phyloP scores from a whole-genome alignment of 2,888 invertebrate genomes.

The Parthenolecanium corni region DNA sequence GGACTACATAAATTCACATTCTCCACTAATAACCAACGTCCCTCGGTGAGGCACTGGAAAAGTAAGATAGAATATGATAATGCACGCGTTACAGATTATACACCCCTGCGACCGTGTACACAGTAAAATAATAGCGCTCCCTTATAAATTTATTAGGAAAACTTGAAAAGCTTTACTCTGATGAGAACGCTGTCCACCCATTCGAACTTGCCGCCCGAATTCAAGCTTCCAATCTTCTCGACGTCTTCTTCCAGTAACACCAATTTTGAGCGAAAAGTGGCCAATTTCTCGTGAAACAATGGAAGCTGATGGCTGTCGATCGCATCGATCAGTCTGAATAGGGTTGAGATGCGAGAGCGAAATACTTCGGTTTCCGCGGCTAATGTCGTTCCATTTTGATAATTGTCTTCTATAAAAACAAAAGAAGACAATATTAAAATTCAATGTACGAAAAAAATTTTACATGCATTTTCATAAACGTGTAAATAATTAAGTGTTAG shows the following conservation, averaged over 20 bases:
- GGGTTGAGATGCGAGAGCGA: constrained; percentile 18
- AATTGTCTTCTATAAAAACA: no score
- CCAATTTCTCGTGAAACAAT: no score
- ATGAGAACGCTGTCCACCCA: constrained; percentile 84
- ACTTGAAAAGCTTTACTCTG: no score
- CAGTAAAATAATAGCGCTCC: no score
- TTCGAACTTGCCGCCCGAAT: constrained; percentile 75
- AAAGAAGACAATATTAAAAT: no score
- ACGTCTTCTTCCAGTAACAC: constrained; percentile 16
- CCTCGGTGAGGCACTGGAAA: constrained; percentile 58
- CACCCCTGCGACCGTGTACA: neutral
- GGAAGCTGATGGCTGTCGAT: no score
- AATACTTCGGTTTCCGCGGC: constrained; percentile 28
- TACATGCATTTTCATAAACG: no score
- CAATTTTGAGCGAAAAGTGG: neutral
- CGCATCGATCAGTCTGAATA: constrained; percentile 9
- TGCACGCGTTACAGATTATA: no score
- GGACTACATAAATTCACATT: constrained; percentile 93
- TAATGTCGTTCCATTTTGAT: constrained; percentile 16
- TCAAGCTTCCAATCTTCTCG: constrained; percentile 25
- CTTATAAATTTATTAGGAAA: no score
- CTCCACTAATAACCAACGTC: constrained; percentile 74
- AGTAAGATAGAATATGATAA: constrained; percentile 17
- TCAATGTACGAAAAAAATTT: no score
- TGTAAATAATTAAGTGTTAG: no score